phyloP scores from a whole-genome alignment of 2,113 vertebrate genomes.

The Cololabis saira region DNA sequence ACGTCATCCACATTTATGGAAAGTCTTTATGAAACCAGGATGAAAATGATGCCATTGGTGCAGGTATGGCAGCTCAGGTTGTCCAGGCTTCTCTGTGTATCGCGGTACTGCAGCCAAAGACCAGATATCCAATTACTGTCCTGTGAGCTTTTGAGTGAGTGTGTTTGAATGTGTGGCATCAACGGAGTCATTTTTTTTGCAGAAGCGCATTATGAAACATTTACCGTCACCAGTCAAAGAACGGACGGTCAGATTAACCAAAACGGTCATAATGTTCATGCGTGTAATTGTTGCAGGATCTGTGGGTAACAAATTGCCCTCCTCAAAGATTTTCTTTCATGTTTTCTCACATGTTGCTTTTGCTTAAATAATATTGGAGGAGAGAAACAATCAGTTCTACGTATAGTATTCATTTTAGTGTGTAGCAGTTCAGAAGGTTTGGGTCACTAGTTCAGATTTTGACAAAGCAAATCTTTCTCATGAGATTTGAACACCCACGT shows the following conservation, averaged over 20 bases:
- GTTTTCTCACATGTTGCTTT: too few species aligned
- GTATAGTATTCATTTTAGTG: too few species aligned
- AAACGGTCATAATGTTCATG: background rate
- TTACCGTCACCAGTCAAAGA: background rate
- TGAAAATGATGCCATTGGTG: constrained; percentile 18
- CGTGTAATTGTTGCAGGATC: too few species aligned
- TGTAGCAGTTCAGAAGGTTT: too few species aligned
- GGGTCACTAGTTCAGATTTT: too few species aligned
- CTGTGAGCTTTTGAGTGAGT: constrained; percentile 28
- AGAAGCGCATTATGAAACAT: constrained; percentile 18
- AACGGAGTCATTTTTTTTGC: constrained; percentile 14
- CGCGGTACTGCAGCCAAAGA: constrained; percentile 57
- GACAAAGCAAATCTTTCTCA: background rate
- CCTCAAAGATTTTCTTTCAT: too few species aligned
- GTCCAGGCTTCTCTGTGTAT: constrained; percentile 32
- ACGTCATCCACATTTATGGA: background rate
- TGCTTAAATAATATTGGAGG: too few species aligned
- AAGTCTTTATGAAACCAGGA: constrained; percentile 30
- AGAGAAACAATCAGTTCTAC: too few species aligned
- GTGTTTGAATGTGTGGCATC: constrained; percentile 14
- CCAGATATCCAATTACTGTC: constrained; percentile 33
- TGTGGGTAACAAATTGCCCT: too few species aligned
- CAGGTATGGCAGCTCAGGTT: constrained; percentile 47
- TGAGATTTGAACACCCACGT: background rate
- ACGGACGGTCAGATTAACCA: background rate